These are phyloP conservation scores for Neosilurus hyrtlii DNA, from an alignment of 2,797 vertebrate species.

Conservation along the genomic window DNA sequence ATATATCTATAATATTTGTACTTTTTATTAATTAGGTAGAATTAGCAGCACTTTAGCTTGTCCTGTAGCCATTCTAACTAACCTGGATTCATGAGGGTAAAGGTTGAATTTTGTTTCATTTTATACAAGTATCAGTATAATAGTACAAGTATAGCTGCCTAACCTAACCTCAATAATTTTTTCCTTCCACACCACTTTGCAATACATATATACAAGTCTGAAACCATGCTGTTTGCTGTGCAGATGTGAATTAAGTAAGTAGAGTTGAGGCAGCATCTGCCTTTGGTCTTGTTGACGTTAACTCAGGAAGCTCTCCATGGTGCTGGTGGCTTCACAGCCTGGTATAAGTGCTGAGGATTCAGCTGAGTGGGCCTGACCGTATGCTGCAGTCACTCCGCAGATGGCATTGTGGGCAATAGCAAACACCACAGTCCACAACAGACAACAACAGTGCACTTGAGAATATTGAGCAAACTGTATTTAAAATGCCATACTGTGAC, in stretches of 20 bases:
- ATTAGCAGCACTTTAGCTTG: neutral
- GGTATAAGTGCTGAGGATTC: constrained; percentile 34
- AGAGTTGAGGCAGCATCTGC: constrained; percentile 1
- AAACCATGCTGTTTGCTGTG: neutral
- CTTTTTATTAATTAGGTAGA: neutral
- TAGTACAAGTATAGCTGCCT: neutral
- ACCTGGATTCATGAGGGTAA: neutral
- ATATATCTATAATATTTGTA: neutral
- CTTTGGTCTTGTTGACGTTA: neutral
- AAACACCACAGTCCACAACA: constrained; percentile 32
- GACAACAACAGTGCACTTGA: constrained; percentile 13
- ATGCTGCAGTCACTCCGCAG: constrained; percentile 48
- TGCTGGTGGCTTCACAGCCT: constrained; percentile 35
- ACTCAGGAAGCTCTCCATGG: constrained; percentile 34
- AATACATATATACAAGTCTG: neutral
- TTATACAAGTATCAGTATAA: neutral
- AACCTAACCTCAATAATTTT: neutral
- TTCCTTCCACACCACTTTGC: neutral
- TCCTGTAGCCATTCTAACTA: neutral
- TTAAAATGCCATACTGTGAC: neutral
- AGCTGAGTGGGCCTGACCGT: constrained; percentile 25
- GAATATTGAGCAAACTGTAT: constrained; percentile 11
- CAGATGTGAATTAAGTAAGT: constrained; percentile 2
- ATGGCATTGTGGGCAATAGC: constrained; percentile 36
- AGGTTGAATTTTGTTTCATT: neutral